phyloP scores from a whole-genome alignment of 1,140 invertebrate genomes.

The Megalopta genalis region DNA sequence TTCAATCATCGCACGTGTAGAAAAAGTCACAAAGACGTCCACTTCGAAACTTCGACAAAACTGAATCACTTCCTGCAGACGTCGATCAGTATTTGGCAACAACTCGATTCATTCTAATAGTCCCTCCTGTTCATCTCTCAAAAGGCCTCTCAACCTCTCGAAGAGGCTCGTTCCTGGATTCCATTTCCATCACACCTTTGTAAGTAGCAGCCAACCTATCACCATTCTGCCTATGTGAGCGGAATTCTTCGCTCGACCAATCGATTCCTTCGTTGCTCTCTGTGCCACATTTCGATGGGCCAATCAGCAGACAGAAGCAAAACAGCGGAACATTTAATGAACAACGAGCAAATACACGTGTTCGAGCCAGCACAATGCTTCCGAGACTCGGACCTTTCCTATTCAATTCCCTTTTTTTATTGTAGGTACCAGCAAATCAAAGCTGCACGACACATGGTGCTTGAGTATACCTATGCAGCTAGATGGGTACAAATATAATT shows the following conservation, averaged over 20 bases:
- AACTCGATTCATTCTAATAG: slow-evolving; percentile 15
- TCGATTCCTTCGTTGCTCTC: not conserved
- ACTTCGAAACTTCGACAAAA: not conserved
- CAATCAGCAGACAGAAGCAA: not conserved
- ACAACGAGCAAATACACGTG: too few species aligned
- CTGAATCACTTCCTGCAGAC: not conserved
- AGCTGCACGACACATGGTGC: too few species aligned
- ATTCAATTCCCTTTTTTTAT: too few species aligned
- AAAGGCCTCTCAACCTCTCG: too few species aligned
- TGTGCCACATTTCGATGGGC: not conserved
- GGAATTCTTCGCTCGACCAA: slow-evolving; percentile 1
- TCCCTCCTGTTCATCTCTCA: slow-evolving; percentile 10
- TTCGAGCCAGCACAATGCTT: too few species aligned
- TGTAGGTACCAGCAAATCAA: too few species aligned
- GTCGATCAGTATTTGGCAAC: slow-evolving; percentile 1
- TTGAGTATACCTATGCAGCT: too few species aligned
- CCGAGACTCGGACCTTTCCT: too few species aligned
- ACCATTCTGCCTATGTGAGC: not conserved
- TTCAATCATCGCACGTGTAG: not conserved
- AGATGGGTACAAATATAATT: too few species aligned
- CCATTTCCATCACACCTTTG: slow-evolving; percentile 8
- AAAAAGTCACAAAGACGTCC: not conserved
- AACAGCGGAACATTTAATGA: slow-evolving; percentile 5
- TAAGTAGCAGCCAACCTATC: not conserved
- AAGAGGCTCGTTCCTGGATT: not conserved